Evolutionary conservation across 92 coral and sea anemone genomes (phyloP), one percentile per base, ranked within the genome.

Genomic region (Siderastrea siderea): DNA sequence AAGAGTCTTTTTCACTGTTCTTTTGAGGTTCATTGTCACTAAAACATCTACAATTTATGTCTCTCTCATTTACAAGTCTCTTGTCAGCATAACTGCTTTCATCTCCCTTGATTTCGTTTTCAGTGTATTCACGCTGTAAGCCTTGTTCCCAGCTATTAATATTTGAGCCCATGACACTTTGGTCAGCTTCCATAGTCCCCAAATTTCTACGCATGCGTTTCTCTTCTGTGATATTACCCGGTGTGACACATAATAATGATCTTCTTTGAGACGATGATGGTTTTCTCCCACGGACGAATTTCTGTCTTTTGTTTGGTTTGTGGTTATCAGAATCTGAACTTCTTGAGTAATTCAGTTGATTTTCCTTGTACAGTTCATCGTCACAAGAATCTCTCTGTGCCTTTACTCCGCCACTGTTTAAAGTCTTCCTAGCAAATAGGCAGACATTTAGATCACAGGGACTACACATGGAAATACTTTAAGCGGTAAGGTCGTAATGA

Each of bases 351-450:
- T 60, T 10, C 4, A 26, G 5, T 19, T 17, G 9, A 15, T 62
- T n/a, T 12, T 47, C 73, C 19, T 74, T 44, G 51, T 59, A 12
- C 3, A 48, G 7, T 19, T 48, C 61, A 16, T 26, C 70, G 49
- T 59, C 79, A 45, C 46, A 13, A 19, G 60, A 54, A 14, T 16
- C 80, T 47, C 63, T 60, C 26, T 57, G 49, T 7, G 17, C 52
- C 80, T 73, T 74, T 50, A 13, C 49, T 51, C 53, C 50, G 17
- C 80, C 48, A 43, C 6, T 60, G 49, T 74, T 73, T 74, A 84
- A 61, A 84, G 80, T 7, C 87, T 84, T 73, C 87, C 87, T 84
- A 63, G 38, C 80, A 61, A 74, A 83, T 73, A 51, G 43, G 64
- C 9, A 59, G 9, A 47, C 15, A 8, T 15, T 82, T 82, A 82